A percentile compares a stretch with the other conserved stretches of the same genome.
Evolutionary conservation across 2,888 invertebrate species (phyloP).

Genomic region (Zygogramma bicolorata): DNA sequence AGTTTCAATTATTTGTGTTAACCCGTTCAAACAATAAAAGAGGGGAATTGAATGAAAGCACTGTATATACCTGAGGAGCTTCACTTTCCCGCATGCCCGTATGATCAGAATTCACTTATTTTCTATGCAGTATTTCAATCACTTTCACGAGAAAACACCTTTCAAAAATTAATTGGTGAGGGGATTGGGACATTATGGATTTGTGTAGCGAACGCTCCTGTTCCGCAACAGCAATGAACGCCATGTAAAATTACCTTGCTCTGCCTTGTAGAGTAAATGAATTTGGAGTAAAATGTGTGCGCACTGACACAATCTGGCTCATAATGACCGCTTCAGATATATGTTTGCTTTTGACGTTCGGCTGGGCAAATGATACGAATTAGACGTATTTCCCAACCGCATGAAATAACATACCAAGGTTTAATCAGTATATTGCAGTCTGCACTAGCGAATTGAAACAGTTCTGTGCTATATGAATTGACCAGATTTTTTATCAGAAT

Average conservation of each 20-base stretch:
- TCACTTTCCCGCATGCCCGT: no score
- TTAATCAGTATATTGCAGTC: not conserved
- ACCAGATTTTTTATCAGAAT: no score
- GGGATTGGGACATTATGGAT: not conserved
- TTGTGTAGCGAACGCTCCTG: not conserved
- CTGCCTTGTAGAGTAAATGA: conserved; percentile 22
- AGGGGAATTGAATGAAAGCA: no score
- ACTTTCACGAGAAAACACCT: not conserved
- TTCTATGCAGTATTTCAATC: no score
- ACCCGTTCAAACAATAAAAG: no score
- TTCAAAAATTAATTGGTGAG: not conserved
- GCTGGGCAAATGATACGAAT: conserved; percentile 27
- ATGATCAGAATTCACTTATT: no score
- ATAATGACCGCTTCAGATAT: conserved; percentile 33
- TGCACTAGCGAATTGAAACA: not conserved
- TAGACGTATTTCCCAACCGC: conserved; percentile 26
- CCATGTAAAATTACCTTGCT: conserved; percentile 23
- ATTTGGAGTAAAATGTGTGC: conserved; percentile 17
- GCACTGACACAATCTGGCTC: conserved; percentile 33
- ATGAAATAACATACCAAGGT: not conserved
- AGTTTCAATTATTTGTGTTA: no score
- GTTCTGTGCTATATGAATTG: not conserved
- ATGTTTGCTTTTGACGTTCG: conserved; percentile 33
- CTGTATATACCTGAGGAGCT: no score
- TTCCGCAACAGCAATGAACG: conserved; percentile 13